Percentiles rank a stretch among this genome's conserved stretches.
These are phyloP conservation scores for Pampusana beccarii DNA, from an alignment of 2,113 vertebrate species.

Conservation along the genomic window DNA sequence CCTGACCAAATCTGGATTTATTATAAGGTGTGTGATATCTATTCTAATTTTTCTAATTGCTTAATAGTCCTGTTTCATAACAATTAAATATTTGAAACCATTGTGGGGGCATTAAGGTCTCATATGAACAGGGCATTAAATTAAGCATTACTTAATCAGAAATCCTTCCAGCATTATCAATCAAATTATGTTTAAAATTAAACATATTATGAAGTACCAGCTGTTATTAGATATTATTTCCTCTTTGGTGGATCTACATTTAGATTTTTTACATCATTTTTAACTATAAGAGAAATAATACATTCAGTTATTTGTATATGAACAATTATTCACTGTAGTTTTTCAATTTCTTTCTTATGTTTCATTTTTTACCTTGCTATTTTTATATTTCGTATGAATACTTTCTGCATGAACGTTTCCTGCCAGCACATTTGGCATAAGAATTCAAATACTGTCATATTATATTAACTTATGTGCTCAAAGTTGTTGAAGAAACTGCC, in stretches of 20 bases:
- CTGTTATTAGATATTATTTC: not conserved
- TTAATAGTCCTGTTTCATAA: not conserved
- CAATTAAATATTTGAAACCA: not conserved
- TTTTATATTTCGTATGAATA: conserved; percentile 34
- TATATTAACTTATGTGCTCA: conserved; percentile 28
- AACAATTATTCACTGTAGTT: not conserved
- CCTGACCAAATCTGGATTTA: not conserved
- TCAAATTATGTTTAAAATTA: not conserved
- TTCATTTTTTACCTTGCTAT: conserved; percentile 27
- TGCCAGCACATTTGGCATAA: not conserved
- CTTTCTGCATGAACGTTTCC: conserved; percentile 21
- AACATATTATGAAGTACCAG: not conserved
- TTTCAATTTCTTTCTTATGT: not conserved
- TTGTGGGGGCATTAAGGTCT: not conserved
- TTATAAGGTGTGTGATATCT: not conserved
- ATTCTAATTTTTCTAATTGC: not conserved
- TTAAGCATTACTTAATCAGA: not conserved
- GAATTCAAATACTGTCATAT: conserved; percentile 44
- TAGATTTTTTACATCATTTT: not conserved
- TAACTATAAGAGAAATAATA: not conserved
- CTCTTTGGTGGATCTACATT: not conserved
- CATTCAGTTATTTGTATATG: not conserved
- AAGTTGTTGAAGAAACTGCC: conserved; percentile 22
- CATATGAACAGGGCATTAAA: not conserved
- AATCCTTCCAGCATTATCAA: not conserved